Conservation (phyloP, 2,797 vertebrate species). For the Falco peregrinus region DNA sequence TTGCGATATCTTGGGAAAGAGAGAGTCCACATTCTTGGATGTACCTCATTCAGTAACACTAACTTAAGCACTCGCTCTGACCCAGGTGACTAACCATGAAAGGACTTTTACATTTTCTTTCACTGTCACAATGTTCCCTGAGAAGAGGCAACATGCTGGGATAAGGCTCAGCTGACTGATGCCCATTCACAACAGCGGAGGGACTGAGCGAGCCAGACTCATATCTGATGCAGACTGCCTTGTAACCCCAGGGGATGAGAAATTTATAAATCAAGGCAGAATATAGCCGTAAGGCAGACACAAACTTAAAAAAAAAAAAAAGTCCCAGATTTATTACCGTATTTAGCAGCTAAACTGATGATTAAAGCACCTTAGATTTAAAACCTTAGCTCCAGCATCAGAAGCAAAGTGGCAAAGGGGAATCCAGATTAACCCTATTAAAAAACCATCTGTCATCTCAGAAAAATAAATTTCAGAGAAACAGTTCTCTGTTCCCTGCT, state of each 20-base stretch:
- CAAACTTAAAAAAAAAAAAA: background rate
- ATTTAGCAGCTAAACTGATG: slow-evolving; percentile 49
- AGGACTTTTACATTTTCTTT: background rate
- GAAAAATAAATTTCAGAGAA: background rate
- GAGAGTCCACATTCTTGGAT: background rate
- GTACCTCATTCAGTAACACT: background rate
- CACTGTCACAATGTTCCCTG: rapidly evolving
- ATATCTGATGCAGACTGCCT: background rate
- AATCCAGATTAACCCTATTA: background rate
- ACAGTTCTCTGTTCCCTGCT: background rate
- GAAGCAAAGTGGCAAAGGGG: background rate
- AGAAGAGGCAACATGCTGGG: background rate
- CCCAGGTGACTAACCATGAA: background rate
- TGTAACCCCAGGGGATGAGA: background rate
- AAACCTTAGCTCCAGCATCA: slow-evolving; percentile 1
- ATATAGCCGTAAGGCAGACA: background rate
- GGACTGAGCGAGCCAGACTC: background rate
- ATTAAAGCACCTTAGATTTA: slow-evolving; percentile 46
- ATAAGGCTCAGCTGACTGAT: background rate
- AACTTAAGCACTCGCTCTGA: background rate
- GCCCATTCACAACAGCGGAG: background rate
- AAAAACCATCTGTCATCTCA: background rate
- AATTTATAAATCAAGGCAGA: slow-evolving; percentile 42
- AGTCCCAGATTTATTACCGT: slow-evolving; percentile 2
- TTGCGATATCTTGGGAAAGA: background rate